Percentiles rank a stretch among this genome's conserved stretches.
Conservation (phyloP, 2,113 vertebrate species). For the Entomyzon cyanotis region DNA sequence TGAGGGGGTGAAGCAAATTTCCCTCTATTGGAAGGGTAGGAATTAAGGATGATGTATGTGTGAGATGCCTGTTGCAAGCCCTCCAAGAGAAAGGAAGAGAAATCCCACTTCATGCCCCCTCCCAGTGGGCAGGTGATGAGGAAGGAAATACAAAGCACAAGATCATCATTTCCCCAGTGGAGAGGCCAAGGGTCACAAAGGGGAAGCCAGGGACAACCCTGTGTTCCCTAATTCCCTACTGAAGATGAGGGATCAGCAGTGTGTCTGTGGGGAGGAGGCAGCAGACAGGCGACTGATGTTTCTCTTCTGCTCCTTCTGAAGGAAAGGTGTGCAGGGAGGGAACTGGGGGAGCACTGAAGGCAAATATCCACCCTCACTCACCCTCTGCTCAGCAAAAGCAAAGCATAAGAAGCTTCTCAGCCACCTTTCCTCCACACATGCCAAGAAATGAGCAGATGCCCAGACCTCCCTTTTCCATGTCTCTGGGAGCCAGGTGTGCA, state of each 20-base stretch:
- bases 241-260: not conserved
- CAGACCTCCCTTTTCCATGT: not conserved
- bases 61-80: not conserved
- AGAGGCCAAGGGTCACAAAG: not conserved
- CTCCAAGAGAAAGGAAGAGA: not conserved
- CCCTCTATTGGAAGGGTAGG: not conserved
- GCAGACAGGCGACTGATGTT: not conserved
- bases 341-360: accelerated
- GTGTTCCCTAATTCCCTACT: not conserved
- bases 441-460: not conserved
- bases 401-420: not conserved
- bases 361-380: not conserved
- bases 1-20: not conserved
- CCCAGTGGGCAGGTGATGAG: not conserved
- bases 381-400: not conserved
- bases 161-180: accelerated
- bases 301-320: not conserved
- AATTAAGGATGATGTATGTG: not conserved
- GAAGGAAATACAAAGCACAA: not conserved
- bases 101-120: not conserved
- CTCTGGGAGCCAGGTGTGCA: not conserved
- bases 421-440: not conserved
- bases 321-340: not conserved
- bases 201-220: not conserved
- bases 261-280: accelerated